A percentile compares a stretch with the other conserved stretches of the same genome.
These are phyloP conservation scores for Leptobrachium ailaonicum DNA, from an alignment of 2,113 vertebrate species.

Conservation along the genomic window DNA sequence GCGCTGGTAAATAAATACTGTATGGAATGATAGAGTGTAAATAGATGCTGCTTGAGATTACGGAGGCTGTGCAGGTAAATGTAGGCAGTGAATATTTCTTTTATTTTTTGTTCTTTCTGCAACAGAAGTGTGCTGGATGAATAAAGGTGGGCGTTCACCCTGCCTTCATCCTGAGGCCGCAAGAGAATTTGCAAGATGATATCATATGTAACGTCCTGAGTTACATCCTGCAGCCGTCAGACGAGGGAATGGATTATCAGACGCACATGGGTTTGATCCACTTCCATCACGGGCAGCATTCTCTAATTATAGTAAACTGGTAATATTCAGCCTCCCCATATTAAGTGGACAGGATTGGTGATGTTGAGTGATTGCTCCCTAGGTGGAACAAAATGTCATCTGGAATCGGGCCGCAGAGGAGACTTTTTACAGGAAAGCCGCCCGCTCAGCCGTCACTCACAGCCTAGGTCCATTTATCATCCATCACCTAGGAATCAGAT, in stretches of 20 bases:
- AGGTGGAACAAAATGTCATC: slow-evolving; percentile 23
- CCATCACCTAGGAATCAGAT: slow-evolving; percentile 41
- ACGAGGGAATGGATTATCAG: slow-evolving; percentile 9
- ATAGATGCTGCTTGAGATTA: too few relatives aligned
- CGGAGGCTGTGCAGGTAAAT: too few relatives aligned
- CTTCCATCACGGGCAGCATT: slow-evolving; percentile 25
- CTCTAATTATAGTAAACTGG: slow-evolving; percentile 23
- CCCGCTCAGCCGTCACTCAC: slow-evolving; percentile 23
- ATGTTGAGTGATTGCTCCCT: slow-evolving; percentile 35
- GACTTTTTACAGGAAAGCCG: slow-evolving; percentile 1
- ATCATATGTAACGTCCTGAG: slow-evolving; percentile 3
- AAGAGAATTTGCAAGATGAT: neutral
- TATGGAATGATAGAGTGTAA: too few relatives aligned
- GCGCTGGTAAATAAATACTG: too few relatives aligned
- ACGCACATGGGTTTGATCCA: slow-evolving; percentile 33
- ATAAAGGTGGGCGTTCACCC: too few relatives aligned
- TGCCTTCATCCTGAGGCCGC: too few relatives aligned
- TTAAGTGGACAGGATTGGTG: neutral
- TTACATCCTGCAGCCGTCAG: neutral
- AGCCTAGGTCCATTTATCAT: slow-evolving; percentile 26
- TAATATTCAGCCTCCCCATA: neutral
- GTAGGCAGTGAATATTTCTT: too few relatives aligned
- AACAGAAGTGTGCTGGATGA: too few relatives aligned
- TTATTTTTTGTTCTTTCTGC: too few relatives aligned
- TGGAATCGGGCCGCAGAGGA: slow-evolving; percentile 9